Base-by-base conservation (phyloP, 2,113 vertebrate genomes). In the Ceratotherium simum region DNA sequence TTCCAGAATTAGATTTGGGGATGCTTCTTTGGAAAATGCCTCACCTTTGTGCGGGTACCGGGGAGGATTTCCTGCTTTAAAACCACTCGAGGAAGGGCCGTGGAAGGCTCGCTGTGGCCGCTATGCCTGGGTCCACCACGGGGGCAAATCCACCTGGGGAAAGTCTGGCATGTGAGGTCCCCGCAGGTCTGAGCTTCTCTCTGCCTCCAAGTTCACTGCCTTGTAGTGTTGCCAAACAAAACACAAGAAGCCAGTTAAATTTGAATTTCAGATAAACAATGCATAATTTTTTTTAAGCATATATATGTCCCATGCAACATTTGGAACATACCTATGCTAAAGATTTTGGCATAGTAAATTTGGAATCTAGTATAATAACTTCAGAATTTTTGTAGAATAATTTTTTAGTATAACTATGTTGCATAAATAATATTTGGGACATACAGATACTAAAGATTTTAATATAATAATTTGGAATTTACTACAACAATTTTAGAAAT, bases 21-120 rank as follows among this genome's bases (percentile, higher is more conserved):
- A 13, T 10, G 21, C 39, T 36, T 2, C 17, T 93, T 56, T 58
- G 39, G 60, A 56, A 62, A 87, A 33, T 0, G 56, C 46, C 21
- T 31, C 23, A 4, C 54, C 9, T 76, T 23, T 62, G 39, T 54
- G 6, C 4, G 3, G 2, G 29, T 4, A 6, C 46, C 0, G 1
- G 78, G 70, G 70, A 25, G 6, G 5, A 2, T 76, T n/a, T 81
- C 60, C 36, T 25, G 17, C n/a, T 33, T 9, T 21, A 18, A 64
- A 39, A 33, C 18, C 27, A 6, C n/a, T 9, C 23, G 23, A 25
- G 31, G 6, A 60, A 42, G 13, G 39, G 58, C n/a, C 20, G 6
- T 4, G 4, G 85, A 48, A 8, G 13, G 6, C 33, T 46, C 25
- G 8, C 2, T 0, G 33, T 8, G 39, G 29, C 62, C 23, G 14